These are phyloP conservation scores for Coelinius sp. DNA, from an alignment of 2,888 invertebrate species.

Conservation along the genomic window DNA sequence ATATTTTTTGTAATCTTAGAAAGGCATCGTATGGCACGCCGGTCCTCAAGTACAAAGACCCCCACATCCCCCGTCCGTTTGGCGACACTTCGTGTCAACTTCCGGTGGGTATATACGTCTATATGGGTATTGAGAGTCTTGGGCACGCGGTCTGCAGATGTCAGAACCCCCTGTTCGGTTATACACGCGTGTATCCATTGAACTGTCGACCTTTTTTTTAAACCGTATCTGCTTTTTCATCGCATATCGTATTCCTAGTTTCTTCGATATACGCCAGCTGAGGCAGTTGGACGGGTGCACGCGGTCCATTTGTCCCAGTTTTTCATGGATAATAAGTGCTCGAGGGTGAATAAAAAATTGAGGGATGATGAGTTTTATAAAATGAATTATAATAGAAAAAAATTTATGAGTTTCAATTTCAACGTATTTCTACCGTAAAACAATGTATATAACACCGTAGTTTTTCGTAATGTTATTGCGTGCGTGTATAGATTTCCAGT, in stretches of 20 bases:
- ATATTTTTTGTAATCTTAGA: constrained; percentile 53
- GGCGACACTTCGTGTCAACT: neutral
- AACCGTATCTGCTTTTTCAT: constrained; percentile 27
- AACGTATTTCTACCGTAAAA: constrained; percentile 24
- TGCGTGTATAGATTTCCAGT: constrained; percentile 41
- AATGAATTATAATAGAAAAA: neutral
- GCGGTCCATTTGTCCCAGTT: constrained; percentile 36
- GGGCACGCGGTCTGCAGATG: constrained; percentile 50
- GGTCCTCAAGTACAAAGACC: constrained; percentile 12
- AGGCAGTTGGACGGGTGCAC: constrained; percentile 22
- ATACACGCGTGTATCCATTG: constrained; percentile 34
- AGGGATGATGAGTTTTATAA: neutral
- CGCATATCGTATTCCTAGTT: constrained; percentile 30
- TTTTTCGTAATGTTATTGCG: constrained; percentile 36
- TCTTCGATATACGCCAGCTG: constrained; percentile 35
- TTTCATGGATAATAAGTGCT: neutral
- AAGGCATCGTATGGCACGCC: constrained; percentile 47
- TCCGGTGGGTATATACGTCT: neutral
- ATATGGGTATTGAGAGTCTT: constrained; percentile 19
- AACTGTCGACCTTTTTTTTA: constrained; percentile 28
- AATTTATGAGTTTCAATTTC: constrained; percentile 32
- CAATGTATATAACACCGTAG: constrained; percentile 7
- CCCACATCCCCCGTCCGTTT: constrained; percentile 11
- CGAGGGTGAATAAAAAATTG: neutral
- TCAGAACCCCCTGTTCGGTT: constrained; percentile 36